These are phyloP conservation scores for Atrichornis clamosus DNA, from an alignment of 2,113 vertebrate species.

Conservation along the genomic window DNA sequence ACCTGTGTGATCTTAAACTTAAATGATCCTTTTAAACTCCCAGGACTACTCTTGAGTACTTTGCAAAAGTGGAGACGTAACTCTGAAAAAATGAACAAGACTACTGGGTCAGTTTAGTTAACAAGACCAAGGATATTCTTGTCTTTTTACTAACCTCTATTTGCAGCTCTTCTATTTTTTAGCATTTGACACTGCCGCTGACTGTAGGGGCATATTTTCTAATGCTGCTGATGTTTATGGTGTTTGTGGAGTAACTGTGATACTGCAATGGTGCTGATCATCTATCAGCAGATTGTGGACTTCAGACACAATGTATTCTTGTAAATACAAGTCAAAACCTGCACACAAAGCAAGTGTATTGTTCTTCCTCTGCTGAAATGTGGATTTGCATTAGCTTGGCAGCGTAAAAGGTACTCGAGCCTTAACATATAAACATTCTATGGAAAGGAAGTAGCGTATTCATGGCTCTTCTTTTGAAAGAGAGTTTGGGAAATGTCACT, in stretches of 20 bases:
- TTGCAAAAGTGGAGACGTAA: background rate
- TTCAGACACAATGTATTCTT: background rate
- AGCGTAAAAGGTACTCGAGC: background rate
- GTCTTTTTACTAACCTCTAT: background rate
- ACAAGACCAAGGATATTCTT: background rate
- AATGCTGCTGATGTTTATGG: background rate
- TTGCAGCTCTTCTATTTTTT: background rate
- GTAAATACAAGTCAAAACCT: background rate
- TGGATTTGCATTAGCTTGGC: background rate
- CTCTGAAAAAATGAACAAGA: background rate
- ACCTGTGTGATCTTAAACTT: background rate
- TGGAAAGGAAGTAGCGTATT: background rate
- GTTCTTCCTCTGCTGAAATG: background rate
- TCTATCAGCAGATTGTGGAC: background rate
- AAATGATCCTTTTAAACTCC: background rate
- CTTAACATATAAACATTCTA: background rate
- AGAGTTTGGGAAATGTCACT: background rate
- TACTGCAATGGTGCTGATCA: background rate
- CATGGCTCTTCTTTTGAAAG: background rate
- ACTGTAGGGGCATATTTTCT: background rate
- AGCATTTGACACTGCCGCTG: background rate
- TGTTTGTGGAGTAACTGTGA: background rate
- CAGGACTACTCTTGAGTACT: background rate
- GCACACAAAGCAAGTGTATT: background rate
- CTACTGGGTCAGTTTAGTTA: background rate